A percentile compares a stretch with the other conserved stretches of the same genome.
These are phyloP conservation scores for Magallana ariakensis DNA, from an alignment of 1,140 invertebrate genomes.

Conservation along the genomic window DNA sequence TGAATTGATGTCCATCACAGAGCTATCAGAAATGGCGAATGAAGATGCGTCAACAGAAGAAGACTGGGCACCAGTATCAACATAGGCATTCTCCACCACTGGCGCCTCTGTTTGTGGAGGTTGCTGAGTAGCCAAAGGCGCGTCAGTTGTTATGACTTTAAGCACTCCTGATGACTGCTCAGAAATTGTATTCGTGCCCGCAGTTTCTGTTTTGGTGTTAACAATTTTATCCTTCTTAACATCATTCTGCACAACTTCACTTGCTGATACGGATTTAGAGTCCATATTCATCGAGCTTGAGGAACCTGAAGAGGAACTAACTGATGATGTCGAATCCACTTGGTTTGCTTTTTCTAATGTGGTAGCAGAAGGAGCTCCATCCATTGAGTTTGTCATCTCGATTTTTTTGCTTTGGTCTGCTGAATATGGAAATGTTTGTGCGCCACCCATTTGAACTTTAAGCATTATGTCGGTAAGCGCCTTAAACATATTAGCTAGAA, in stretches of 20 bases:
- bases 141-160: not conserved
- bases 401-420: not conserved
- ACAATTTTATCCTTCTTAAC: conserved; percentile 17
- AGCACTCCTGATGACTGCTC: not conserved
- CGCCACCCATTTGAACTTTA: conserved; percentile 21
- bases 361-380: not conserved
- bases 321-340: not conserved
- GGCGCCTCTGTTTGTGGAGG: conserved; percentile 19
- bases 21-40: not conserved
- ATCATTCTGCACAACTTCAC: conserved; percentile 37
- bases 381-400: conserved; percentile 1
- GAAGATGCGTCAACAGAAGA: not conserved
- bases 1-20: not conserved
- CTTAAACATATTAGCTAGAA: conserved; percentile 37
- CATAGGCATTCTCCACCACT: not conserved
- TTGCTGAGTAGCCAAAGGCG: not conserved
- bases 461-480: conserved; percentile 33
- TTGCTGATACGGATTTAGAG: conserved; percentile 34
- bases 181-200: not conserved
- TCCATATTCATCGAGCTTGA: not conserved
- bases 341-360: conserved; percentile 2
- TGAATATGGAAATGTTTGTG: conserved; percentile 22
- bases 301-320: conserved; percentile 2
- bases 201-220: not conserved
- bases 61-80: not conserved